A percentile compares a stretch with the other conserved stretches of the same genome.
These are phyloP conservation scores for Pituophis catenifer DNA, from an alignment of 2,113 vertebrate species.

Conservation along the genomic window DNA sequence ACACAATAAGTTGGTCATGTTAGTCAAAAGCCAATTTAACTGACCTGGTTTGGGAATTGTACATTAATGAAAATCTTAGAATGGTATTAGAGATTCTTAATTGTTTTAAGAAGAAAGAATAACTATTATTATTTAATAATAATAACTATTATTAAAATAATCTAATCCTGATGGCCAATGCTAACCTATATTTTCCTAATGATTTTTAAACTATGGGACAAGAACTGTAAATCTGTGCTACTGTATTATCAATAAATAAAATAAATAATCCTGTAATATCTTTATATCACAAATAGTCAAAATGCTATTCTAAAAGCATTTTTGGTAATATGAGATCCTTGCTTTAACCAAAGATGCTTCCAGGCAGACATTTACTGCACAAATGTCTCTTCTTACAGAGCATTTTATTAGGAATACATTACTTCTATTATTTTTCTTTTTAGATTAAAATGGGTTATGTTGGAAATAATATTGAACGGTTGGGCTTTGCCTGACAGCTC, in stretches of 20 bases:
- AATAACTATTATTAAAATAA: neutral
- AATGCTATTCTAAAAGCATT: neutral
- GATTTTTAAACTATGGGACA: neutral
- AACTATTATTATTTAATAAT: neutral
- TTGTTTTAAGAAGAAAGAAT: neutral
- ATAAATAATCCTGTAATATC: neutral
- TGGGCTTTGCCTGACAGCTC: neutral
- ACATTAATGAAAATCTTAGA: neutral
- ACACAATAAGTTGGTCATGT: neutral
- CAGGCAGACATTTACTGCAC: neutral
- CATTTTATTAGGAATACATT: neutral
- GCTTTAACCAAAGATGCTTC: neutral
- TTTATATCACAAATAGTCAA: neutral
- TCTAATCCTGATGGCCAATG: neutral
- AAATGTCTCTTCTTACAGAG: neutral
- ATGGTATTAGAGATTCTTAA: neutral
- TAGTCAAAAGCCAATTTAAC: neutral
- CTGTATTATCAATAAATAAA: neutral
- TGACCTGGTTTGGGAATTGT: neutral
- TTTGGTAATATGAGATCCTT: neutral
- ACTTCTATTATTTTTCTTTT: neutral
- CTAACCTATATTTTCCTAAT: neutral
- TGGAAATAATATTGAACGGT: neutral
- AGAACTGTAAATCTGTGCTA: neutral
- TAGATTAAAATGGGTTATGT: neutral